Base-by-base conservation (phyloP, 2,888 invertebrate species). In the Hypselothyrea guttata region DNA sequence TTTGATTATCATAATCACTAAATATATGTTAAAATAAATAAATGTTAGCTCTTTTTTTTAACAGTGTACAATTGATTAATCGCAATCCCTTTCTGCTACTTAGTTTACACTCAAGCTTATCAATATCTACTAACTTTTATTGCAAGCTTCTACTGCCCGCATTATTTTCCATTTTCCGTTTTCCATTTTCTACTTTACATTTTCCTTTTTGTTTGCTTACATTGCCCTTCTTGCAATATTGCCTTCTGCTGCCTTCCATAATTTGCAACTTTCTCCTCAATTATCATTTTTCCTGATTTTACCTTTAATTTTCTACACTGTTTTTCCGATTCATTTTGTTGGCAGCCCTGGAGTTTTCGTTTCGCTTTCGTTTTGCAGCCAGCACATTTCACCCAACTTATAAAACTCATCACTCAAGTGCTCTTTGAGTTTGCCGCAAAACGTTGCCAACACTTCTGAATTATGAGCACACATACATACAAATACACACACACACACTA, bases 341-440 rank as follows among this genome's bases (percentile, higher is more conserved):
- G 22, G 22, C 2, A 5, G 5, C 22, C 22, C 22, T 5, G 22
- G 3, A 22, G 1, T 49, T 49, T 30, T 31, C 33, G n/a, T n/a
- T 44, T 38, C 31, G 38, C 34, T 49, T 55, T 51, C 31, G 53
- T 41, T 41, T 41, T 16, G 13, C 22, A 31, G 12, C 30, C 38
- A 34, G 37, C 47, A 35, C 47, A 45, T 38, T 57, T 54, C 42
- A 37, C 22, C 42, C 31, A 52, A 53, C 63, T 77, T 74, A 65
- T 71, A 44, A 71, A 78, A 66, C 72, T 75, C 72, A 75, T 75
- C 75, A 69, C 59, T 78, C 75, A 71, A 76, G 78, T 69, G 62
- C 66, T 68, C 71, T 68, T 71, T 47, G 68, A 71, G 75, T 75
- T 61, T 55, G 30, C 54, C 54, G 52, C 59, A 77, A 77, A 74